phyloP scores from a whole-genome alignment of 2,113 vertebrate genomes.

The Bufo gargarizans region DNA sequence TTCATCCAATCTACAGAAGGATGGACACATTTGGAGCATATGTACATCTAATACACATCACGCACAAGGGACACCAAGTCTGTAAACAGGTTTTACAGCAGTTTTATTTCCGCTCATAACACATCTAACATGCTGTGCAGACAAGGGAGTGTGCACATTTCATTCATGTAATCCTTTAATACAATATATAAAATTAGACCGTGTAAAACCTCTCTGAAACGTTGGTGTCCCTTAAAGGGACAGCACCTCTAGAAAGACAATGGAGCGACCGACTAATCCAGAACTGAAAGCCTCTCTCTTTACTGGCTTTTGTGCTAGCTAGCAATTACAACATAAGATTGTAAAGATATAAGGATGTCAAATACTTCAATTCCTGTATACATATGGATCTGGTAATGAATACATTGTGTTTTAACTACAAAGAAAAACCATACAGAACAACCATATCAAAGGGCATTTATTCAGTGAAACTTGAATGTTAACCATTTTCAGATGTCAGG shows the following conservation, averaged over 20 bases:
- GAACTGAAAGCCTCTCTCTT: slow-evolving; percentile 24
- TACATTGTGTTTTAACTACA: too few relatives aligned
- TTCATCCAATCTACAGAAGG: neutral
- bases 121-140: neutral
- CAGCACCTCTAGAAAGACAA: neutral
- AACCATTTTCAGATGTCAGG: too few relatives aligned
- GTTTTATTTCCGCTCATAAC: neutral
- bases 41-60: neutral
- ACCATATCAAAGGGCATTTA: too few relatives aligned
- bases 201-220: neutral
- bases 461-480: too few relatives aligned
- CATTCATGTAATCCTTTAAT: neutral
- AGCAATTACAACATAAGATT: neutral
- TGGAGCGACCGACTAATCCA: neutral
- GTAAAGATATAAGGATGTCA: neutral
- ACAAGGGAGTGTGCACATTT: neutral
- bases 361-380: too few relatives aligned
- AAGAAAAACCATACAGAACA: too few relatives aligned
- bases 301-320: neutral
- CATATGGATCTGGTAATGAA: too few relatives aligned
- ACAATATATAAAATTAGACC: too few relatives aligned
- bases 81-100: neutral
- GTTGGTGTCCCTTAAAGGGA: neutral
- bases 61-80: slow-evolving; percentile 13
- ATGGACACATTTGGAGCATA: neutral